These are phyloP conservation scores for Uropetala carovei DNA, from an alignment of 2,888 invertebrate genomes.

Conservation along the genomic window DNA sequence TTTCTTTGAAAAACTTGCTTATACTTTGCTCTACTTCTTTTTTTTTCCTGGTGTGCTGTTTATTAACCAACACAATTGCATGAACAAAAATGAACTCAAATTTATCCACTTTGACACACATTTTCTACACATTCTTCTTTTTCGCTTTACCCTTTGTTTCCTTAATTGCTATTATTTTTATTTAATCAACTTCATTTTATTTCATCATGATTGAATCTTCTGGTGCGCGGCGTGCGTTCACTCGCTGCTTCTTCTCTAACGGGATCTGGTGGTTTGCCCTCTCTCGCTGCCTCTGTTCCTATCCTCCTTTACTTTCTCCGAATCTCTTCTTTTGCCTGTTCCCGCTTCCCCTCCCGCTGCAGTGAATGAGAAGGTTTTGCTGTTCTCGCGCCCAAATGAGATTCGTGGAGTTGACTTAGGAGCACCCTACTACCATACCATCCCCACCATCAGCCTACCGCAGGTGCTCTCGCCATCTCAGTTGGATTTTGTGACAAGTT, in stretches of 20 bases:
- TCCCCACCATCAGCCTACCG: conserved; percentile 87
- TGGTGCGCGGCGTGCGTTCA: conserved; percentile 47
- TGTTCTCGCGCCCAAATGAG: conserved; percentile 86
- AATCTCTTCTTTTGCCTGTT: conserved; percentile 58
- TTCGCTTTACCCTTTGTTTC: background rate
- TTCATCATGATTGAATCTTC: conserved; percentile 17
- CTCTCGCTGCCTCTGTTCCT: conserved; percentile 50
- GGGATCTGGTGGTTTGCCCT: conserved; percentile 56
- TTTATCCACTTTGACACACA: background rate
- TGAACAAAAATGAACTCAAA: background rate
- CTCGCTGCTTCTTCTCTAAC: conserved; percentile 5
- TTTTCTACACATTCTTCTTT: background rate
- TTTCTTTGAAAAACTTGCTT: background rate
- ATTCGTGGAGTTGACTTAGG: conserved; percentile 90
- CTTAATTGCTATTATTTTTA: conserved; percentile 8
- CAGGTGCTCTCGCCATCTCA: conserved; percentile 84
- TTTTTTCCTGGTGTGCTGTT: background rate
- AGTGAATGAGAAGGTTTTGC: conserved; percentile 87
- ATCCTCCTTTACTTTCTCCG: conserved; percentile 63
- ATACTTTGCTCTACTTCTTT: conserved; percentile 35
- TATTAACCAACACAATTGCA: background rate
- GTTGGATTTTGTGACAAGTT: conserved; percentile 83
- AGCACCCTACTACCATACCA: conserved; percentile 85
- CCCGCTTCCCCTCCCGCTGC: conserved; percentile 71
- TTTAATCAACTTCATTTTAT: conserved; percentile 4